Evolutionary conservation across 2,113 vertebrate genomes (phyloP), one percentile per base, ranked within the genome.

Genomic region (Corvus hawaiiensis): DNA sequence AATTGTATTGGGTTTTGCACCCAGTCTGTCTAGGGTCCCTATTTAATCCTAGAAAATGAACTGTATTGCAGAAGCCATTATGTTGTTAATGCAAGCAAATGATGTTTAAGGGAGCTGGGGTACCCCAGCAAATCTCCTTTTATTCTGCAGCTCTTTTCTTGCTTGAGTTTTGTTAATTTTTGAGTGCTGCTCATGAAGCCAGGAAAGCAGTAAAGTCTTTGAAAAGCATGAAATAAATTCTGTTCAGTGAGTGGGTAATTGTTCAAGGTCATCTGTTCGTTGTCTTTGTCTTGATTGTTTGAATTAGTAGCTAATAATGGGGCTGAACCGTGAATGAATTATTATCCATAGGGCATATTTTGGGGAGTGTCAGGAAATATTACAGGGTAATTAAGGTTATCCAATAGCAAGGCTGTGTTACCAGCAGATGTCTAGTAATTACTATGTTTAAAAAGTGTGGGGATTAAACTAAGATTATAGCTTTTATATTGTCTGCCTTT

Each of bases 371-470:
- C 97, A 97, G 97, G 97, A 98, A 97, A 98, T 98, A 98, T 98
- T 97, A 97, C 97, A 97, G 98, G 97, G 97, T 98, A 97, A 98
- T 98, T 98, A 98, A 97, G 93, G 96, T 97, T 97, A 97, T 91
- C 98, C 98, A 98, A 98, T 98, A 96, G 98, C 96, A 95, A 96
- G 95, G 95, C 97, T 89, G 77, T 96, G 97, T 96, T 97, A 98
- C 94, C 96, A 96, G 98, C 98, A 98, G 98, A 98, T 98, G 98
- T 97, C 96, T 96, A 96, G 32, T 98, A 98, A 98, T 98, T 98
- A 98, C 98, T 98, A 91, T 98, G 97, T 98, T 98, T 98, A 97
- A 97, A 97, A 97, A 97, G 96, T 95, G 96, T 89, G 79, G 91
- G 93, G 97, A 96, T 98, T 97, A 97, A 97, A 96, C 95, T 97